Evolutionary conservation across 2,113 vertebrate species (phyloP).

Genomic region (Lasiurus cinereus): DNA sequence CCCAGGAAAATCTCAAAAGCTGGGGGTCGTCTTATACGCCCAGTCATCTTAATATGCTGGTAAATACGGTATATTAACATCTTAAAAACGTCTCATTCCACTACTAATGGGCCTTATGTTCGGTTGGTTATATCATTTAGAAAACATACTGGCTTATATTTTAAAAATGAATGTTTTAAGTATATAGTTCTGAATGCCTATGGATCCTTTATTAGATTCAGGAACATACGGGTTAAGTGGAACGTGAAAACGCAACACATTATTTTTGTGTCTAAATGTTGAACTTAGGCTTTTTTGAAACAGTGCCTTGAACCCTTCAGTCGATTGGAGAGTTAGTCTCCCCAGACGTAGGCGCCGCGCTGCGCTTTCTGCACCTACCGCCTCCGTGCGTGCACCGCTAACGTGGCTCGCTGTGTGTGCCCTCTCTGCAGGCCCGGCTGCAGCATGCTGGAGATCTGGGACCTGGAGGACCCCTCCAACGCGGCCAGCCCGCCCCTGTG

Average conservation of each 20-base stretch:
- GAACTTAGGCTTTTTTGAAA: background rate
- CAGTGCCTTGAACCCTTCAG: constrained; percentile 27
- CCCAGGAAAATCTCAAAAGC: no score
- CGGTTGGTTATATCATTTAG: background rate
- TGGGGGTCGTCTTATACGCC: no score
- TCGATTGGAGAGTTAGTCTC: background rate
- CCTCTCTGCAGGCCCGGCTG: constrained; percentile 93
- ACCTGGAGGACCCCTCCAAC: constrained; percentile 94
- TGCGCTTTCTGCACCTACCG: no score
- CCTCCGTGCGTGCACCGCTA: background rate
- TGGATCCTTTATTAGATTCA: background rate
- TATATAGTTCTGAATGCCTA: background rate
- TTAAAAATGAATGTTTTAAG: constrained; percentile 11
- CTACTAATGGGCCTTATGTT: background rate
- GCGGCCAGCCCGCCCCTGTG: constrained; percentile 92
- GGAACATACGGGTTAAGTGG: background rate
- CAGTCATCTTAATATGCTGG: no score
- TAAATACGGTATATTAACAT: background rate
- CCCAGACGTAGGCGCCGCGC: background rate
- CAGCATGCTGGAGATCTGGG: constrained; percentile 99
- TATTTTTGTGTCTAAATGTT: background rate
- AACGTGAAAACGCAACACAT: background rate
- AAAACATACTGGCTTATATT: background rate
- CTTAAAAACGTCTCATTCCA: background rate
- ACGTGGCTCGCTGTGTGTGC: background rate